phyloP scores from a whole-genome alignment of 2,113 vertebrate genomes.

The Ageneiosus marmoratus region DNA sequence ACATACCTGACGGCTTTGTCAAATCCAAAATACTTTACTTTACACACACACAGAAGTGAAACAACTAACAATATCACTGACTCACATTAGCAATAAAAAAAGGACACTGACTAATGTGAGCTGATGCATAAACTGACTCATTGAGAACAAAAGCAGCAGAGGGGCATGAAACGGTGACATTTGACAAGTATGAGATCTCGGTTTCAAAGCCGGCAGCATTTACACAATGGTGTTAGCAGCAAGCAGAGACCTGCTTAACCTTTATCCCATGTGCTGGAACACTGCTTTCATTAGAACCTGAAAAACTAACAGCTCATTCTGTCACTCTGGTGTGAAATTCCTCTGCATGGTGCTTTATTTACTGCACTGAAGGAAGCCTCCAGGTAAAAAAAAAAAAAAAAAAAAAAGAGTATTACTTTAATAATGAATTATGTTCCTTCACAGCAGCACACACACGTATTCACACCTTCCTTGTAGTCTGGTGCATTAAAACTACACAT shows the following conservation, averaged over 20 bases:
- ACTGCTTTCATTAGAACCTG: slow-evolving; percentile 1
- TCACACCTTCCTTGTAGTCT: no score
- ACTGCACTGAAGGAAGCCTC: no score
- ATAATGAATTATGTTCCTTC: no score
- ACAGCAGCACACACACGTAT: background rate
- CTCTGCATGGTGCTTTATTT: background rate
- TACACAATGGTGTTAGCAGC: background rate
- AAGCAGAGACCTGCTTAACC: slow-evolving; percentile 11
- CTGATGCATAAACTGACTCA: slow-evolving; percentile 8
- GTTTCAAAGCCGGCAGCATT: background rate
- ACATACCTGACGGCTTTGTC: background rate
- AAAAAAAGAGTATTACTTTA: background rate
- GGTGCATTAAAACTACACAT: background rate
- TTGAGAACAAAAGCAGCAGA: background rate
- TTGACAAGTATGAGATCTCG: slow-evolving; percentile 7
- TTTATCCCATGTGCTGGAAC: background rate
- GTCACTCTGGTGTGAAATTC: background rate
- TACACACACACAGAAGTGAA: slow-evolving; percentile 3
- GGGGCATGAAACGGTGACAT: background rate
- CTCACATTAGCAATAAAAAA: slow-evolving; percentile 1
- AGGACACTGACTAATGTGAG: slow-evolving; percentile 6
- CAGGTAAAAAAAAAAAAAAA: background rate
- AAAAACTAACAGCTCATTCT: background rate
- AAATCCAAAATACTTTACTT: background rate
- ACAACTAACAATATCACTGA: background rate